Percentiles rank a stretch among this genome's conserved stretches.
phyloP scores from a whole-genome alignment of 2,113 vertebrate genomes.

The Microcebus tavaratra region DNA sequence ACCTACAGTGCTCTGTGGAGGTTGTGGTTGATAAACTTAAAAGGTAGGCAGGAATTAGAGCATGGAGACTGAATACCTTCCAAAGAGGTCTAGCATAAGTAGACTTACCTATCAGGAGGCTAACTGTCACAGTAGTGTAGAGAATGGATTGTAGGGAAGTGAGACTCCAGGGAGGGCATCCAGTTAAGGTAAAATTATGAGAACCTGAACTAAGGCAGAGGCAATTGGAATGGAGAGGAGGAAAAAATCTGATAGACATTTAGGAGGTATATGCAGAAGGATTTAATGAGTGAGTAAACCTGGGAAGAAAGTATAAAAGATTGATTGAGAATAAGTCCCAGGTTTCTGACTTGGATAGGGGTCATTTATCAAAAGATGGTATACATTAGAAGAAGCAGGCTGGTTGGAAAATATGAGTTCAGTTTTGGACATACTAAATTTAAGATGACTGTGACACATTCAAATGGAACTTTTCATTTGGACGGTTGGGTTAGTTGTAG shows the following conservation, averaged over 20 bases:
- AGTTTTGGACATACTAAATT: not conserved
- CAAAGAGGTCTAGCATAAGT: not conserved
- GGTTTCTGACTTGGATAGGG: not conserved
- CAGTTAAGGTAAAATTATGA: not conserved
- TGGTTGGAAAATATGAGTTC: slow-evolving; percentile 11
- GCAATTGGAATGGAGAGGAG: not conserved
- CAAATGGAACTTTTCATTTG: not conserved
- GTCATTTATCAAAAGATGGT: not conserved
- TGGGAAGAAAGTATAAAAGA: not conserved
- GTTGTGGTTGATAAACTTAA: not conserved
- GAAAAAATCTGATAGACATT: not conserved
- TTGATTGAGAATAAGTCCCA: not conserved
- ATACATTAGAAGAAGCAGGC: not conserved
- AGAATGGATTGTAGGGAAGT: not conserved
- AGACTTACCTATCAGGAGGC: not conserved
- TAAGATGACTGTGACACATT: not conserved
- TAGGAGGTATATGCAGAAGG: not conserved
- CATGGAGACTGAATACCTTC: not conserved
- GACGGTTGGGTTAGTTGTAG: not conserved
- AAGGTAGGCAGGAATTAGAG: not conserved
- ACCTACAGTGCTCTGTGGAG: not conserved
- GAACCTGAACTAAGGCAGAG: not conserved
- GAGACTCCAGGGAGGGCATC: not conserved
- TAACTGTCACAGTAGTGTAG: not conserved
- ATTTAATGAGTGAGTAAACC: not conserved